phyloP scores from a whole-genome alignment of 2,113 vertebrate genomes.

The Xiphophorus hellerii region DNA sequence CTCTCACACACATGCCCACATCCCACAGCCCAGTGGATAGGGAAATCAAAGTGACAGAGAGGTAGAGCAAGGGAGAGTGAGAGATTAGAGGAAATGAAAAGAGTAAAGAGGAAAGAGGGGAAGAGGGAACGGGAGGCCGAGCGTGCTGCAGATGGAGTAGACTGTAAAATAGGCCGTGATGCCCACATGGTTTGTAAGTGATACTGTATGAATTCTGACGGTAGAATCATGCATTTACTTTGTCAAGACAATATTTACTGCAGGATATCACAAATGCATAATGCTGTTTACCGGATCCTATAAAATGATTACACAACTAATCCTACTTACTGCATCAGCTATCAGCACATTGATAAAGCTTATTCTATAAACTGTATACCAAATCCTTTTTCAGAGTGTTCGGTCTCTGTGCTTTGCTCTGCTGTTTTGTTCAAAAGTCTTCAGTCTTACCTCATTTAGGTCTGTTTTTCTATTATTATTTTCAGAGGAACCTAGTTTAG shows the following conservation, averaged over 20 bases:
- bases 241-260: constrained; percentile 1
- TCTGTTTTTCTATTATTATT: background rate
- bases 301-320: background rate
- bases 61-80: constrained; percentile 75
- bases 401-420: too few relatives aligned
- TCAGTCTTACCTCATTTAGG: background rate
- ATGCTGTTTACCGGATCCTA: background rate
- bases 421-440: background rate
- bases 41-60: constrained; percentile 84
- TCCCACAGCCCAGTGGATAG: constrained; percentile 79
- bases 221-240: constrained; percentile 3
- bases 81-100: constrained; percentile 79
- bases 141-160: constrained; percentile 64
- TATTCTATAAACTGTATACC: background rate
- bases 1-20: constrained; percentile 53
- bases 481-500: background rate
- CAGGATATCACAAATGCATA: background rate
- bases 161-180: constrained; percentile 67
- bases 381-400: background rate
- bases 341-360: background rate
- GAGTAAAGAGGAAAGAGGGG: constrained; percentile 73
- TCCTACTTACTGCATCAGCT: background rate
- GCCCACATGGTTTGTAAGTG: constrained; percentile 49
- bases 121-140: constrained; percentile 71
- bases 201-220: constrained; percentile 48